Evolutionary conservation across 2,797 vertebrate species (phyloP).

Genomic region (Anguilla marmorata): DNA sequence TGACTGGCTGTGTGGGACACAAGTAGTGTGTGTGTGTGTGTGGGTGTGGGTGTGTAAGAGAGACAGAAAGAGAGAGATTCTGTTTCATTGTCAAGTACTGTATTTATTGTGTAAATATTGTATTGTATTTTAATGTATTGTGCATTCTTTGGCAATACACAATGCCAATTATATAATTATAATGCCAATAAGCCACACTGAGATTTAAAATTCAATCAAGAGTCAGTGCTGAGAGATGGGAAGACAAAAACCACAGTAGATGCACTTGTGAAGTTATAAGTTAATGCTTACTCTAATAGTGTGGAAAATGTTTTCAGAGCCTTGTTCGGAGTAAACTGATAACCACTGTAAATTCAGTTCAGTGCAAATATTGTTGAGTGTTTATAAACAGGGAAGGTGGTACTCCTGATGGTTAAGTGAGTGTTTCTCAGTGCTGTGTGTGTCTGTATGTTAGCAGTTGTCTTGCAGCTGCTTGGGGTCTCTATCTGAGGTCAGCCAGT

Average conservation of each 20-base stretch:
- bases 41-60: no score
- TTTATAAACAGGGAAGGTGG: not conserved
- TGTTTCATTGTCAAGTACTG: no score
- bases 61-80: no score
- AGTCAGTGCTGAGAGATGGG: not conserved
- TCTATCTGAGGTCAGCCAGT: conserved; percentile 3
- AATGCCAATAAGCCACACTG: not conserved
- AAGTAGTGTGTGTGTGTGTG: not conserved
- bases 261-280: not conserved
- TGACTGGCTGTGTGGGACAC: not conserved
- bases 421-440: not conserved
- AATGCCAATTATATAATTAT: not conserved
- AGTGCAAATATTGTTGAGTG: not conserved
- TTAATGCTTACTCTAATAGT: not conserved
- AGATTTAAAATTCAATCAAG: no score
- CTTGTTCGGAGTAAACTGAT: not conserved
- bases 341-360: not conserved
- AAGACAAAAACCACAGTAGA: not conserved
- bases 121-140: no score
- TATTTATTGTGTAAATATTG: no score
- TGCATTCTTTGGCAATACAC: not conserved
- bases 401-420: not conserved
- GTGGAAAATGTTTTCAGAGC: not conserved
- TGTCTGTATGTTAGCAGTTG: conserved; percentile 8
- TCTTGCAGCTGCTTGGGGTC: not conserved